A percentile compares a stretch with the other conserved stretches of the same genome.
Evolutionary conservation across 2,888 invertebrate species (phyloP).

Genomic region (Limnephilus lunatus): DNA sequence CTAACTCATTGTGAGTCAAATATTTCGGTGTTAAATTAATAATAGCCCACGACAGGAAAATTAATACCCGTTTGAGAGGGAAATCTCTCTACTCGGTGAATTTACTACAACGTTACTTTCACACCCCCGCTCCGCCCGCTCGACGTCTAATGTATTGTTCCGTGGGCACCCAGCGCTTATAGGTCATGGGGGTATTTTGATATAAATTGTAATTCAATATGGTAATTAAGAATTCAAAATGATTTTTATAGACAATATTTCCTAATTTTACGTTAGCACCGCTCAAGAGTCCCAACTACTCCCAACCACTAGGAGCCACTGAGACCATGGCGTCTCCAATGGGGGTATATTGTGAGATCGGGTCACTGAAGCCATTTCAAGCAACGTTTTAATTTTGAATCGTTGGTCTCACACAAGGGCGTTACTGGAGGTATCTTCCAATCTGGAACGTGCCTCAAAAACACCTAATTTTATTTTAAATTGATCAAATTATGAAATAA

Average conservation of each 20-base stretch:
- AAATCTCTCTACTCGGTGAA: constrained; percentile 27
- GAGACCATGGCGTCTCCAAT: too few relatives aligned
- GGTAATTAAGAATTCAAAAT: background rate
- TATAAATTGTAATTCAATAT: background rate
- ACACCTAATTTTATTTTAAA: too few relatives aligned
- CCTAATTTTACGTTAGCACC: too few relatives aligned
- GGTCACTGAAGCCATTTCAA: too few relatives aligned
- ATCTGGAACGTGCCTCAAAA: too few relatives aligned
- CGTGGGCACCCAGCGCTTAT: background rate
- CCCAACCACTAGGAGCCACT: too few relatives aligned
- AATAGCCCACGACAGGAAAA: background rate
- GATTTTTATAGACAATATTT: background rate
- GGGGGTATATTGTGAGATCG: too few relatives aligned
- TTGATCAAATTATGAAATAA: too few relatives aligned
- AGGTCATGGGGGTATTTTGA: background rate
- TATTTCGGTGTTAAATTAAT: constrained; percentile 29
- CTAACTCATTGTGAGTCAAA: background rate
- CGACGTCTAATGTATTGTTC: background rate
- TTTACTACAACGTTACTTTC: background rate
- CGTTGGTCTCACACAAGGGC: too few relatives aligned
- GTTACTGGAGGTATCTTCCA: too few relatives aligned
- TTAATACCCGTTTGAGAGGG: constrained; percentile 16
- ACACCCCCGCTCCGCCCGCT: background rate
- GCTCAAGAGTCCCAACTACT: too few relatives aligned
- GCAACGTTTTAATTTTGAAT: too few relatives aligned